Evolutionary conservation across 2,797 vertebrate species (phyloP), one percentile per base, ranked within the genome.

Genomic region (Brachyrhaphis roseni): DNA sequence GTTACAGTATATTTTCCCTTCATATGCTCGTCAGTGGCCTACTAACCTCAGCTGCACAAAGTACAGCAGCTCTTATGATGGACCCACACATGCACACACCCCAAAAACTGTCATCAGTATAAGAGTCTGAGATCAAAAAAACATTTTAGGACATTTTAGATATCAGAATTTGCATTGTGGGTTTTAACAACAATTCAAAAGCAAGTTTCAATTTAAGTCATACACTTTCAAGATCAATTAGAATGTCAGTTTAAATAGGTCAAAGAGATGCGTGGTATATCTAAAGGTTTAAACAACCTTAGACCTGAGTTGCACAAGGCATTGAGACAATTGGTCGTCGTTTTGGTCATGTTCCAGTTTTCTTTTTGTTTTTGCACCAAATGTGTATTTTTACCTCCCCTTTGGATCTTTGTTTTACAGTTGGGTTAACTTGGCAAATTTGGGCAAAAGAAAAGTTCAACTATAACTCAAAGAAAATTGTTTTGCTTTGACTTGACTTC

Each of bases 31-130:
- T 88, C 80, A 84, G 81, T 90, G 89, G 87, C 88, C 90, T 28
- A 87, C 88, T 91, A 89, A 94, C 93, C 89, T 84, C 45, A n/a
- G 72, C 36, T 76, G 64, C 76, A 71, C 70, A 45, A 46, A 73
- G 59, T 73, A 46, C 8, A n/a, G 18, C 71, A 68, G 73, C 55
- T 72, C 70, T 74, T 78, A 73, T 81, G 82, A 80, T 28, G 47
- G 82, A 46, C 59, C 43, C 28, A 46, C 76, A 57, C 59, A 73
- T 62, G 26, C 68, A 64, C 57, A 85, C 64, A 5, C 1, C 8
- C 73, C 15, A 28, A 39, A 70, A 68, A 55, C 51, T 41, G 43
- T 34, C 57, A 34, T 20, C 53, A 62, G 36, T 46, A 26, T 78
- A 20, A 18, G 62, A 28, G 15, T 41, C 36, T 3, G 15, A 13